Evolutionary conservation across 2,797 vertebrate species (phyloP).

Genomic region (Oreonectes daqikongensis): DNA sequence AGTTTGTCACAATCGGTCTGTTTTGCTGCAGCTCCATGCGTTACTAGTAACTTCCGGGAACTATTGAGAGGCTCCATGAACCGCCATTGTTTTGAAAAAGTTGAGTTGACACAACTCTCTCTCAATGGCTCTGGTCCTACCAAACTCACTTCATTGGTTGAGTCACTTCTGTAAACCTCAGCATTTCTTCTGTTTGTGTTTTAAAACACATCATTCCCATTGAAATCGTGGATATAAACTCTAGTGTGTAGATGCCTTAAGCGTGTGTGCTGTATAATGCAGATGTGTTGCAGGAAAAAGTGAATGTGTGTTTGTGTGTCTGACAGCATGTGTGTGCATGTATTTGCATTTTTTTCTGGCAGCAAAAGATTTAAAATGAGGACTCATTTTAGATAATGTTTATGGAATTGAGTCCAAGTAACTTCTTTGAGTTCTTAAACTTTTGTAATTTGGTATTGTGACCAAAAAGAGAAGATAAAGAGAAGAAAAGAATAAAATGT

Average conservation of each 20-base stretch:
- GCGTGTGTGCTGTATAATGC: not conserved
- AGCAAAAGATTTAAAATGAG: conserved; percentile 9
- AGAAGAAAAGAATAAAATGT: not conserved
- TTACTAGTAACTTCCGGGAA: no score
- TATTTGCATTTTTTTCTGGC: conserved; percentile 14
- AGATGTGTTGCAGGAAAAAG: conserved; percentile 31
- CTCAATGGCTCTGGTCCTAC: no score
- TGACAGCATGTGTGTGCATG: not conserved
- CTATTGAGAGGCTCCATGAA: no score
- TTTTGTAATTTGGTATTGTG: not conserved
- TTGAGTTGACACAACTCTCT: no score
- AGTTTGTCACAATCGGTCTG: no score
- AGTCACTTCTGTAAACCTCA: not conserved
- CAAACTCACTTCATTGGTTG: no score
- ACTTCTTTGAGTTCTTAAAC: not conserved
- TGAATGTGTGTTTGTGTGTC: conserved; percentile 5
- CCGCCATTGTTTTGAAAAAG: no score
- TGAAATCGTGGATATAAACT: conserved; percentile 5
- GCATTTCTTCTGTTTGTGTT: not conserved
- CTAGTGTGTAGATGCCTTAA: conserved; percentile 35
- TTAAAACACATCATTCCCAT: not conserved
- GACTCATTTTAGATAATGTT: conserved; percentile 1
- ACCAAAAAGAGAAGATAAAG: not conserved
- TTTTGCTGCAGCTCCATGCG: no score
- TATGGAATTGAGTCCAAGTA: not conserved